phyloP scores from a whole-genome alignment of 2,113 vertebrate genomes.

The Tupaia tana region DNA sequence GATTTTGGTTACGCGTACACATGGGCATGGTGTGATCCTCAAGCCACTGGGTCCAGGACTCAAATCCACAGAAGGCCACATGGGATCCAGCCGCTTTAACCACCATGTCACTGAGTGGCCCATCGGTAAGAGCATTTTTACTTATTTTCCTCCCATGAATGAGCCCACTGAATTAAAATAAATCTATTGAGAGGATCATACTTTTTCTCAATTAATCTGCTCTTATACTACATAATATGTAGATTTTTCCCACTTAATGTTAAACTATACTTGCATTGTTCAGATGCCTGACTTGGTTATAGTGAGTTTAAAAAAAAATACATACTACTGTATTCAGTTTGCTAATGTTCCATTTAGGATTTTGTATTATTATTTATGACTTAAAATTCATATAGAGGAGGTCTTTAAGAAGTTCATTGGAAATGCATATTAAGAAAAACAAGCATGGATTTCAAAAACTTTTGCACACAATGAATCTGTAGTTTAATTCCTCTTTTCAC shows the following conservation, averaged over 20 bases:
- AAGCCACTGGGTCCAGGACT: too few species aligned
- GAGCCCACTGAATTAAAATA: neutral
- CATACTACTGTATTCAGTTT: neutral
- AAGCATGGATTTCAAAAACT: too few species aligned
- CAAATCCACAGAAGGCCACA: too few species aligned
- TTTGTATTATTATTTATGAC: constrained; percentile 6
- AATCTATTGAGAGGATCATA: neutral
- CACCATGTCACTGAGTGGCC: too few species aligned
- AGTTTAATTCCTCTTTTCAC: too few species aligned
- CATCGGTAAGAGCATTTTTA: too few species aligned
- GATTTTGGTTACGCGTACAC: too few species aligned
- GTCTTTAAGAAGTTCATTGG: too few species aligned
- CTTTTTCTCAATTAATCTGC: neutral
- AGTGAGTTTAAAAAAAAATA: neutral
- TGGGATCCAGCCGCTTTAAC: too few species aligned
- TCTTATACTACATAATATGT: neutral
- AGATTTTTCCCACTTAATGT: neutral
- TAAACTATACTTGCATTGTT: constrained; percentile 9
- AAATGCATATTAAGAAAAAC: too few species aligned
- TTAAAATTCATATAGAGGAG: neutral
- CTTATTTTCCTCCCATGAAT: neutral
- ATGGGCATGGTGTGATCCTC: too few species aligned
- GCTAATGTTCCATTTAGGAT: constrained; percentile 4
- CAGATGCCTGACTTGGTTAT: neutral
- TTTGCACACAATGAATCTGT: too few species aligned